Evolutionary conservation across 1,140 invertebrate species (phyloP), one percentile per base, ranked within the genome.

Genomic region (Saccostrea echinata): DNA sequence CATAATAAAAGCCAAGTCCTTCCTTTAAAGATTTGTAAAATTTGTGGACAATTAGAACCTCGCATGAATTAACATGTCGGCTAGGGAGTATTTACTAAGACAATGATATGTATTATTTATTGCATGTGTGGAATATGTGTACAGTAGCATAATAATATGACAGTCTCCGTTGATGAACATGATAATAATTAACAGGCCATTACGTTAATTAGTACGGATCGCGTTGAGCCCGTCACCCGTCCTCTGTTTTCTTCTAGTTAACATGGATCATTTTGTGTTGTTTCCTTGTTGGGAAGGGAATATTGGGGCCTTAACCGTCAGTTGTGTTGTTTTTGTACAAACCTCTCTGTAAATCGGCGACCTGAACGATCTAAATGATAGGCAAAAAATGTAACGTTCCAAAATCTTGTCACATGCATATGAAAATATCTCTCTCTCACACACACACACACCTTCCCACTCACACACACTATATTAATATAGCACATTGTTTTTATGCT

Each of bases 181-280:
- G 68, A 76, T 76, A 76, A 76, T 76, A 76, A 76, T 76, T 76
- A 76, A 76, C 68, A 76, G 30, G 9, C 68, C 68, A 76, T 76
- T 76, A 76, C 68, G 68, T 76, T 76, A 76, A 76, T 76, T 76
- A 76, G 68, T 76, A 76, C 68, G 68, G 30, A 30, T 30, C 27
- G 68, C 24, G 68, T 76, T 76, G 68, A 76, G 68, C 24, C 27
- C 68, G 68, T 76, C 68, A 76, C 68, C 68, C 68, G 13, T 12
- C 55, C 24, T 13, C 68, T 27, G 68, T 76, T 76, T 33, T 6
- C 30, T 27, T 24, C 24, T 76, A 27, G 68, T 76, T 30, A 76
- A 76, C 68, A 76, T 30, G 68, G 24, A 16, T 35, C 27, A 27
- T 76, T 76, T 13, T 33, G 68, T 76, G 68, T 76, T 13, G 68